phyloP scores from a whole-genome alignment of 2,888 invertebrate genomes.

The Morinoia aosen region DNA sequence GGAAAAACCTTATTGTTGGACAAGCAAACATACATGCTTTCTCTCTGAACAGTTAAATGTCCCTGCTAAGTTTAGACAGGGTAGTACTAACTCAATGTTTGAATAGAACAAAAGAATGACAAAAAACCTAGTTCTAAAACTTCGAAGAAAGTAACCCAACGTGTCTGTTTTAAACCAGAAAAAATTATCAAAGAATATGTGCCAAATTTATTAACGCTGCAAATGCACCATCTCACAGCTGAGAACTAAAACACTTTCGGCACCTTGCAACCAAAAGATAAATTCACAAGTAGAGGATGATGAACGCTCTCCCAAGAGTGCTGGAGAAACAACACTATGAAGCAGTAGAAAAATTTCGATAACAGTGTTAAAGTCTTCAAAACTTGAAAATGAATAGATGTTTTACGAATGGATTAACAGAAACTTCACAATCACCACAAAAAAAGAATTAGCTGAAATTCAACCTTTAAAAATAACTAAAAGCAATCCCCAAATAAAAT shows the following conservation, averaged over 20 bases:
- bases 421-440: no score
- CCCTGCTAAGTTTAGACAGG: not conserved
- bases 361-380: no score
- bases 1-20: no score
- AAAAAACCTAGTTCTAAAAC: not conserved
- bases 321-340: not conserved
- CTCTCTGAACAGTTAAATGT: no score
- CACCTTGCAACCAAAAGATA: no score
- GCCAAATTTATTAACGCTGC: not conserved
- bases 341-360: no score
- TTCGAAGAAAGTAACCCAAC: not conserved
- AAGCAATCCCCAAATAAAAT: no score
- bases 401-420: no score
- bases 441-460: no score
- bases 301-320: not conserved
- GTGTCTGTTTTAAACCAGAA: not conserved
- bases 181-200: not conserved
- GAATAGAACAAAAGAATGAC: not conserved
- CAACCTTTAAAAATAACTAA: no score
- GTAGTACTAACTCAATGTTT: not conserved
- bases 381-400: no score
- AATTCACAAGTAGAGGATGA: not conserved
- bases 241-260: not conserved
- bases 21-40: no score
- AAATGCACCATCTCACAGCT: not conserved